Base-by-base conservation (phyloP, 2,113 vertebrate species). In the Amazona vittata region DNA sequence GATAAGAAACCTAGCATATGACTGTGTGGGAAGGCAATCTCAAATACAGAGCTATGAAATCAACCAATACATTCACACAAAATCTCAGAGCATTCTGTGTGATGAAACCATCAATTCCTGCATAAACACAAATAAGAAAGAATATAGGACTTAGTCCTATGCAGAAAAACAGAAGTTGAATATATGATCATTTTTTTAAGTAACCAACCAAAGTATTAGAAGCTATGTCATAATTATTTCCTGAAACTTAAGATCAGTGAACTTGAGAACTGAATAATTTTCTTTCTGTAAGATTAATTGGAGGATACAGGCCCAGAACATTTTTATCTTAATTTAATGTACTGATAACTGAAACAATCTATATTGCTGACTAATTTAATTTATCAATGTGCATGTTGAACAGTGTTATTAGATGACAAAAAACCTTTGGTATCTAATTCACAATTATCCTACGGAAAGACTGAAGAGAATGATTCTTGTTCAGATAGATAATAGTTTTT, bases 321-420 rank as follows among this genome's bases (percentile, higher is more conserved):
- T 75, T 86, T 89, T 83, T 71, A 12, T 86, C 90, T 92, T 95
- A 96, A 95, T 82, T 28, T 86, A 96, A 96, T 94, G 35, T 90
- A 63, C 90, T 78, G 64, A 90, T 92, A 94, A 97, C 97, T 89
- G 33, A 26, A 89, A 70, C 93, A 83, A 65, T 73, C 64, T 74
- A 89, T 90, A 96, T 96, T 91, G 52, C 82, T 3, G 31, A 50
- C 53, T 87, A 87, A 96, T 83, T 60, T 71, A 70, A 92, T 97
- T 92, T 91, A 87, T 82, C 77, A 80, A 46, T 53, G 41, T 74
- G 21, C 37, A 68, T 55, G 44, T 78, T 87, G 81, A 85, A 86
- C 47, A 82, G 15, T 29, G 25, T 64, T 93, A 59, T 65, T 84
- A 62, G 68, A 89, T 0, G 0, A 37, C 12, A 83, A 95, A 92